A percentile compares a stretch with the other conserved stretches of the same genome.
Conservation (phyloP, 2,797 vertebrate species). For the Vespertilio murinus region DNA sequence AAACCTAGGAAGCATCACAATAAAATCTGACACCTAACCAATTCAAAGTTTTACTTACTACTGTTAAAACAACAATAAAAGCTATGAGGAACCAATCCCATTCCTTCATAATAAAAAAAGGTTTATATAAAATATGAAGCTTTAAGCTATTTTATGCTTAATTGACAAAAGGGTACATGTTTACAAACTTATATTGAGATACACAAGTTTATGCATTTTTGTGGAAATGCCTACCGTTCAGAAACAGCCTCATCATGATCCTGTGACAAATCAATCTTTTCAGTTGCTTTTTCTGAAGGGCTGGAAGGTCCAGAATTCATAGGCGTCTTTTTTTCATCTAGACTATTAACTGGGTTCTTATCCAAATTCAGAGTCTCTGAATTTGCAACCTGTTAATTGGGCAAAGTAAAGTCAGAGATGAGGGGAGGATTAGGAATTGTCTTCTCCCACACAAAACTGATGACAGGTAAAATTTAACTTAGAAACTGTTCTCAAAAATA, state of each 20-base stretch:
- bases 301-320: neutral
- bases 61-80: neutral
- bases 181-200: conserved; percentile 13
- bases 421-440: conserved; percentile 5
- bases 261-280: conserved; percentile 23
- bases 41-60: neutral
- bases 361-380: neutral
- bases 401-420: conserved; percentile 36
- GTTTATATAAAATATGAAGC: neutral
- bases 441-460: conserved; percentile 16
- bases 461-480: neutral
- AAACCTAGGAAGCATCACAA: neutral
- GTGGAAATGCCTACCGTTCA: conserved; percentile 70
- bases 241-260: conserved; percentile 48
- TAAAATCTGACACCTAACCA: neutral
- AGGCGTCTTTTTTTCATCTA: conserved; percentile 22
- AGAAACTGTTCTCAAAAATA: conserved; percentile 45
- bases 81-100: neutral
- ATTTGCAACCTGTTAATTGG: conserved; percentile 59
- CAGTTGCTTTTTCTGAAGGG: conserved; percentile 45
- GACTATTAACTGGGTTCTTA: conserved; percentile 23
- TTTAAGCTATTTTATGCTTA: conserved; percentile 28
- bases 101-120: neutral
- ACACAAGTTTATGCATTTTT: conserved; percentile 2
- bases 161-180: neutral